These are phyloP conservation scores for Crenichthys baileyi DNA, from an alignment of 2,797 vertebrate species.

Conservation along the genomic window DNA sequence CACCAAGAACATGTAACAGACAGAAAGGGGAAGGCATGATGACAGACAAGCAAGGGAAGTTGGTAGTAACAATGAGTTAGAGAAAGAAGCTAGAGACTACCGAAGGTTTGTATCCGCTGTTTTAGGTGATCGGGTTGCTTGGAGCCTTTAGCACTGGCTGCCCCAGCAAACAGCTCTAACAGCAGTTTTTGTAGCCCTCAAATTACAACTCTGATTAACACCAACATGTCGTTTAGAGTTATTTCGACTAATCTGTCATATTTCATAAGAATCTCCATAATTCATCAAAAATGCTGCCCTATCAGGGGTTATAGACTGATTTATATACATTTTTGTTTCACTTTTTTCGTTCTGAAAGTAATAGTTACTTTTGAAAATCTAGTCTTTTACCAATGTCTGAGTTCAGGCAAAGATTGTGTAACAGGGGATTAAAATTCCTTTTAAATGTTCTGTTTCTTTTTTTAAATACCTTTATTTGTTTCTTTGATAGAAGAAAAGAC, in stretches of 20 bases:
- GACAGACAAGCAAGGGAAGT: slow-evolving; percentile 37
- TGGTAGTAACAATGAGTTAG: slow-evolving; percentile 18
- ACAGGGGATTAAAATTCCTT: neutral
- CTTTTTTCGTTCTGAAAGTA: neutral
- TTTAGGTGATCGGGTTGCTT: slow-evolving; percentile 32
- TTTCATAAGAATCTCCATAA: no score
- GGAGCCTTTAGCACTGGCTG: slow-evolving; percentile 13
- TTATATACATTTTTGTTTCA: no score
- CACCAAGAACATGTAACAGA: slow-evolving; percentile 37
- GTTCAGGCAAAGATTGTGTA: neutral
- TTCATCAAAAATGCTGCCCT: no score
- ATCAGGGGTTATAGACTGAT: no score
- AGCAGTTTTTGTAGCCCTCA: slow-evolving; percentile 26
- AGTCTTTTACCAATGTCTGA: neutral
- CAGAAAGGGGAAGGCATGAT: slow-evolving; percentile 29
- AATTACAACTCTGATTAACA: slow-evolving; percentile 40
- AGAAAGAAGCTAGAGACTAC: slow-evolving; percentile 14
- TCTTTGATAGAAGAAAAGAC: no score
- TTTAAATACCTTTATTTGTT: no score
- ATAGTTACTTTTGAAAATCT: neutral
- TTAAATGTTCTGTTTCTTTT: no score
- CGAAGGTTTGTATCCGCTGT: slow-evolving; percentile 19
- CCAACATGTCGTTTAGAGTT: no score
- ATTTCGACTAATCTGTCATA: no score
- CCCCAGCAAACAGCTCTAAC: slow-evolving; percentile 28